Percentiles rank a stretch among this genome's conserved stretches.
phyloP scores from a whole-genome alignment of 2,113 vertebrate genomes.

The Syrrhaptes paradoxus region DNA sequence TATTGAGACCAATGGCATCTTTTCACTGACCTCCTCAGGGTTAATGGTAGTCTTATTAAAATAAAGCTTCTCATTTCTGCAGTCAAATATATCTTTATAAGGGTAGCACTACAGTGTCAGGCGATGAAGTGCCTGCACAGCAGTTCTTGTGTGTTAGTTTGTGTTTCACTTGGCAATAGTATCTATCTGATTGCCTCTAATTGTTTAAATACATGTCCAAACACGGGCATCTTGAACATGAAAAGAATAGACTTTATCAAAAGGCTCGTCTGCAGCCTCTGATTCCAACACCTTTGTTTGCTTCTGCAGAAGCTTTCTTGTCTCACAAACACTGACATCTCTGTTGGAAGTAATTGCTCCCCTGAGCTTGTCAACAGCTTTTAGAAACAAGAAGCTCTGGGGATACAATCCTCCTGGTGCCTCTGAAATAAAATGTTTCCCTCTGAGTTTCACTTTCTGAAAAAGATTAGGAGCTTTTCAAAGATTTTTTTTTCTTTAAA shows the following conservation, averaged over 20 bases:
- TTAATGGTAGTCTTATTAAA: background rate
- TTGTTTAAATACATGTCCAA: background rate
- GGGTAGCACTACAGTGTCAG: background rate
- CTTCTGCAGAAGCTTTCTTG: conserved; percentile 2
- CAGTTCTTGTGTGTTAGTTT: background rate
- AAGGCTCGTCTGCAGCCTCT: background rate
- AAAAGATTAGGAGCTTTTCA: background rate
- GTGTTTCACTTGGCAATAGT: background rate
- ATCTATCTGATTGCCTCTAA: background rate
- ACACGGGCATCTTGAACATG: background rate
- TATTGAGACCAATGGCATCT: background rate
- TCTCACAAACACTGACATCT: conserved; percentile 1
- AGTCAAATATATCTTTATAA: background rate
- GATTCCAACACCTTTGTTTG: background rate
- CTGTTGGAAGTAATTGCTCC: conserved; percentile 9
- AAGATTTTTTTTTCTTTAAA: background rate
- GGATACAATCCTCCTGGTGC: background rate
- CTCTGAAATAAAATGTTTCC: background rate
- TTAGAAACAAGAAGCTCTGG: background rate
- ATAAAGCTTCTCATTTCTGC: background rate
- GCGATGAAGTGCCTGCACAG: background rate
- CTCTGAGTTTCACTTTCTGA: background rate
- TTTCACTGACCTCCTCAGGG: background rate
- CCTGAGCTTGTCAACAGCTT: conserved; percentile 26
- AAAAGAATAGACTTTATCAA: background rate